Base-by-base conservation (phyloP, 92 coral and sea anemone species). In the Phenganax marumi region DNA sequence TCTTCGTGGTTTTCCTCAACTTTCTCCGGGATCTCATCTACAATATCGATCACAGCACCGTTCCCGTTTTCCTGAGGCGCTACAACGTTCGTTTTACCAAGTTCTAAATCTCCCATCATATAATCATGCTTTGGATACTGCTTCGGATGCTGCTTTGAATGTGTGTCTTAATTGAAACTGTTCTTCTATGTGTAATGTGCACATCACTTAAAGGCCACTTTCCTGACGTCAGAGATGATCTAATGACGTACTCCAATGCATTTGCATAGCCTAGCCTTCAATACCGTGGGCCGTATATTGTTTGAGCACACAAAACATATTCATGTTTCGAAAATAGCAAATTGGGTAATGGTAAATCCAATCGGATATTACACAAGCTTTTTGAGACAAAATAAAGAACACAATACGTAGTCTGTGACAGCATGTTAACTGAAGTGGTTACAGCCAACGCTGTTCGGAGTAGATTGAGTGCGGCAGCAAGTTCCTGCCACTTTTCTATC, bases 41-140 rank as follows among this genome's bases (percentile, higher is more conserved):
- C 25, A 25, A 66, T 66, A 66, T 66, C 72, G 1, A 78, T 50
- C 10, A 47, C 73, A 7, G 50, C 73, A 23, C 55, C 83, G 49
- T 62, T 61, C n/a, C 7, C 21, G 10, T 7, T 50, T 10, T 51
- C 19, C 17, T 47, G 49, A 0, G 73, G 46, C 6, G 52, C 58
- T 8, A 50, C 73, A 21, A 11, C 73, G 73, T 78, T 63, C 7
- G 73, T 78, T 60, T 49, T 61, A 10, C 57, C 73, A 16, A 63
- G 49, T 19, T 78, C 83, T 8, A 62, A 60, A 5, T 61, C 83
- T 25, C 65, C 65, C 21, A 48, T 25, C 72, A 66, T 66, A 12
- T n/a, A 23, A 18, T 12, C 5, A 25, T 49, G 13, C 12, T 47
- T 66, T 7, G 13, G 12, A n/a, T n/a, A 8, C 22, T 8, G n/a